Conservation (phyloP, 2,888 invertebrate genomes). For the Celastrina argiolus region DNA sequence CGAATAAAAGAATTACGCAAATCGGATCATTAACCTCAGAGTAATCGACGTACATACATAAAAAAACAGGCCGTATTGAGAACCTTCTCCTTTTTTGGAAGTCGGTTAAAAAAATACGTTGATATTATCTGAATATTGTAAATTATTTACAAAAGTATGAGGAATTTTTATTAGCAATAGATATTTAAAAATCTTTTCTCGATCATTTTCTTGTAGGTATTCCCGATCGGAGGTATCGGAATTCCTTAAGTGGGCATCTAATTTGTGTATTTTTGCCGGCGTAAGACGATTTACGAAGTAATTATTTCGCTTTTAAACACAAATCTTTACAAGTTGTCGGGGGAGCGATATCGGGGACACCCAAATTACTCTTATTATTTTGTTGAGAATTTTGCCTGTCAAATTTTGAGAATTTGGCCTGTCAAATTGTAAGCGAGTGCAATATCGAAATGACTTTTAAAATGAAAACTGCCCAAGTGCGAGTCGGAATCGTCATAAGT, state of each 20-base stretch:
- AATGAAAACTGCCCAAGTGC: no score
- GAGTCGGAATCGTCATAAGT: no score
- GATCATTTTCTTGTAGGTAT: neutral
- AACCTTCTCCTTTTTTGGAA: no score
- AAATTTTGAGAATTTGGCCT: neutral
- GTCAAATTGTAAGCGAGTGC: neutral
- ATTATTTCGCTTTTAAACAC: conserved; percentile 64
- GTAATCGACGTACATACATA: no score
- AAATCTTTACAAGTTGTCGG: conserved; percentile 57
- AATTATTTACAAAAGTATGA: no score
- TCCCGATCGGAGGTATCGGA: conserved; percentile 18
- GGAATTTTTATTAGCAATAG: no score
- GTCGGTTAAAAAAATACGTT: no score
- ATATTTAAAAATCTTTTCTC: no score
- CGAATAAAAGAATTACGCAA: no score
- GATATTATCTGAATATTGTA: no score
- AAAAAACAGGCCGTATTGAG: no score
- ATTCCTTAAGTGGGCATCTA: conserved; percentile 58
- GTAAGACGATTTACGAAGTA: conserved; percentile 61
- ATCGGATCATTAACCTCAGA: no score
- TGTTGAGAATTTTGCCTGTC: neutral
- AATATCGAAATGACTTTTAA: neutral
- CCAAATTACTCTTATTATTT: conserved; percentile 49
- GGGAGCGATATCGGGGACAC: conserved; percentile 37
- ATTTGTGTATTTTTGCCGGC: conserved; percentile 57